Evolutionary conservation across 2,113 vertebrate genomes (phyloP), one percentile per base, ranked within the genome.

Genomic region (Tringa solitaria): DNA sequence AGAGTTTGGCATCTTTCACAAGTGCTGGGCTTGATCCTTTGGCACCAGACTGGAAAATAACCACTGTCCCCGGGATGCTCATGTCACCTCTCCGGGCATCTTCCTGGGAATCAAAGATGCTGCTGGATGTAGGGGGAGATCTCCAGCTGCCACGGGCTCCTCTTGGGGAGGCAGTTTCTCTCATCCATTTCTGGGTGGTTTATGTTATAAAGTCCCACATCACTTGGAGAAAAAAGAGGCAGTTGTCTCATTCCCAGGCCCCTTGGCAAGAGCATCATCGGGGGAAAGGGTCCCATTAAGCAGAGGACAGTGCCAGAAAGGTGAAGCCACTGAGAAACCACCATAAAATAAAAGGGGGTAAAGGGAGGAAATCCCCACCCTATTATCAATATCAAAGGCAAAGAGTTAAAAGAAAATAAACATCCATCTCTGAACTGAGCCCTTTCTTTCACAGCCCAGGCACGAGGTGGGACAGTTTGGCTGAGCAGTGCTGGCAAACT

Each of bases 1-100:
- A n/a, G 51, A 39, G 6, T 69, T 18, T 19, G 33, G 12, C 3
- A 5, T 81, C 37, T 50, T 33, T 70, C 56, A n/a, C 14, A 19
- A 83, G 19, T 5, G 0, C 16, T 41, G 23, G 41, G 30, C n/a
- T 84, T 1, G 0, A n/a, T 61, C 41, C 43, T 22, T n/a, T 2
- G 2, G 20, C 21, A 57, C 10, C 50, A 83, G 27, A 24, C 65
- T 70, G 76, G 56, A 60, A 86, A 75, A 83, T 1, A 79, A 7
- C 22, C 50, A 27, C 24, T 2, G 3, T n/a, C 3, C 14, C 33
- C 2, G 0, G 23, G 33, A n/a, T 79, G 80, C 72, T 79, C 46
- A 10, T 8, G 48, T 23, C 43, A 72, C 21, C n/a, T 57, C 48
- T 54, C 57, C 1, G 0, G 63, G 39, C 19, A 64, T 12, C 63